These are phyloP conservation scores for Trichomycterus rosablanca DNA, from an alignment of 2,113 vertebrate species.

Conservation along the genomic window DNA sequence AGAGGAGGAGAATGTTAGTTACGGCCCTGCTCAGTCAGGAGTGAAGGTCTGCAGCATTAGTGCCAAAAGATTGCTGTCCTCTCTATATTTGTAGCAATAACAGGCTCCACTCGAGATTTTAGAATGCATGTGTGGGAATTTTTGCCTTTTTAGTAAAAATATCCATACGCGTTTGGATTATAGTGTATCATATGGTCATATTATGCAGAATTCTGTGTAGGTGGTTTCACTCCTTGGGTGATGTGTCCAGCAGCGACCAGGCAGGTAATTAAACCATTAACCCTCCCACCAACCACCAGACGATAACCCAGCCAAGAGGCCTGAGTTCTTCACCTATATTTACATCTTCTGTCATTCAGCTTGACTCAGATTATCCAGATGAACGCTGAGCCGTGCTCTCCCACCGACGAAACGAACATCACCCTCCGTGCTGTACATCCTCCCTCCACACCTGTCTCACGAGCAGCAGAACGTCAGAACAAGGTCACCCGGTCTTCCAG, in stretches of 20 bases:
- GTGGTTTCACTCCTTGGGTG: conserved; percentile 4
- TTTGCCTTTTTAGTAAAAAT: too few species aligned
- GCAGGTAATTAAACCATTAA: conserved; percentile 4
- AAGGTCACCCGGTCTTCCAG: conserved; percentile 41
- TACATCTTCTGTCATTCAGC: conserved; percentile 15
- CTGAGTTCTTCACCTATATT: conserved; percentile 33
- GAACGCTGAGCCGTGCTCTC: conserved; percentile 12
- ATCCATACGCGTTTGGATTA: too few species aligned
- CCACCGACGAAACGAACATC: conserved; percentile 17
- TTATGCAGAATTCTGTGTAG: too few species aligned
- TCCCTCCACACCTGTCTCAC: too few species aligned
- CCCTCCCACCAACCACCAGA: not conserved
- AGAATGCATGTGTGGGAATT: too few species aligned
- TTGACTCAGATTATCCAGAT: conserved; percentile 5
- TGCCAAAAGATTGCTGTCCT: too few species aligned
- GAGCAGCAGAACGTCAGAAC: conserved; percentile 34
- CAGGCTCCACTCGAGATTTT: too few species aligned
- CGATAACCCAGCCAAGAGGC: conserved; percentile 15
- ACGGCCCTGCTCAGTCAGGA: too few species aligned
- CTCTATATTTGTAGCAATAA: too few species aligned
- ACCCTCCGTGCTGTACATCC: conserved; percentile 13
- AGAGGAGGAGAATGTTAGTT: too few species aligned
- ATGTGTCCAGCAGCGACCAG: not conserved
- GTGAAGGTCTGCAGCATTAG: too few species aligned
- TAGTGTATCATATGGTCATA: too few species aligned